Evolutionary conservation across 2,888 invertebrate species (phyloP), one percentile per base, ranked within the genome.

Genomic region (Protodeltote pygarga): DNA sequence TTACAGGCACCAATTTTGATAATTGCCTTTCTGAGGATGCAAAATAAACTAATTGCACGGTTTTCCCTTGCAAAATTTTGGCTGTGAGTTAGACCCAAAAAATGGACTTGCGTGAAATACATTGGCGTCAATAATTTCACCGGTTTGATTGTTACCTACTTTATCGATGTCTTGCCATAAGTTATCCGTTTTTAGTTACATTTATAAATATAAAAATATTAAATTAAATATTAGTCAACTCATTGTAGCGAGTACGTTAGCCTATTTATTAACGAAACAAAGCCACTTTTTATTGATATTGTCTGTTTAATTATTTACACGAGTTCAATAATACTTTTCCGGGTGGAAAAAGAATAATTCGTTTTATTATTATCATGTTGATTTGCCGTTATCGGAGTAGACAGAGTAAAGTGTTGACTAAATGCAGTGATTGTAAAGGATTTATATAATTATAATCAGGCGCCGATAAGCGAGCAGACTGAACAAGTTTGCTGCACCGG

Each of bases 391-490:
- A 59, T 62, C 62, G 61, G 61, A 45, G 46, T 29, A 34, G 20
- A 42, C 27, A 49, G 55, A 35, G 55, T 49, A 46, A 55, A 40
- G 52, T 48, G 63, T 61, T 67, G 70, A 65, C 59, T 68, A 73
- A 78, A 78, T 77, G 77, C 66, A 67, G 63, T 67, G 73, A 77
- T 77, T 76, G 72, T 54, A 31, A 63, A 71, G 65, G 65, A 67
- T 79, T 77, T 78, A n/a, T n/a, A n/a, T n/a, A n/a, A n/a, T n/a
- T 71, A 73, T 76, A 81, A 81, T 73, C 67, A 57, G 48, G 44
- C 37, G 33, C 52, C 71, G 79, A 81, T 79, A 78, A 76, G 63
- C 51, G 40, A 27, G 38, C 67, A 61, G 40, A 48, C 61, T 65
- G 59, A 73, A 67, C 63, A 61, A 68, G 65, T 75, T 71, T 73